phyloP scores from a whole-genome alignment of 2,797 vertebrate species.

The Cryptoblepharus egeriae region DNA sequence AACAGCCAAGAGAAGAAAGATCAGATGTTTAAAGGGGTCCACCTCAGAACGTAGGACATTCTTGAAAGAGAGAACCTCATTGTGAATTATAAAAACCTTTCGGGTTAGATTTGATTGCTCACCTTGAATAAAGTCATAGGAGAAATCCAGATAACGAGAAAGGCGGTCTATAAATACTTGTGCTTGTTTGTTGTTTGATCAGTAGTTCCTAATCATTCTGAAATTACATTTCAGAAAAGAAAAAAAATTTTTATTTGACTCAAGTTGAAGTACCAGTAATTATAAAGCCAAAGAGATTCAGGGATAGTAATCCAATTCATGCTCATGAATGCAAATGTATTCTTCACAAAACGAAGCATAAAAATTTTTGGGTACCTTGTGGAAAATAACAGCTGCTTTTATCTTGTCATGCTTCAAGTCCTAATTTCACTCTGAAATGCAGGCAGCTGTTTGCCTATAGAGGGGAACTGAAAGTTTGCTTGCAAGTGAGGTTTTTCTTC shows the following conservation, averaged over 20 bases:
- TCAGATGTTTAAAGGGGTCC: too few species aligned
- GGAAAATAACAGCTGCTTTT: conserved; percentile 42
- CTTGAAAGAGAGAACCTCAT: too few species aligned
- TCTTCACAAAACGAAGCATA: conserved; percentile 39
- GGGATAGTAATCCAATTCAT: neutral
- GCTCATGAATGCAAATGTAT: conserved; percentile 41
- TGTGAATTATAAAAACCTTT: too few species aligned
- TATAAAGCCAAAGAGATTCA: conserved; percentile 22
- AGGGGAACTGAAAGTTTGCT: conserved; percentile 18
- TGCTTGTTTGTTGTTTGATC: too few species aligned
- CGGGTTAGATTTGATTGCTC: too few species aligned
- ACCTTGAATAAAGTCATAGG: too few species aligned
- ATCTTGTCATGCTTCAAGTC: neutral
- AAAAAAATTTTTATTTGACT: conserved; percentile 3
- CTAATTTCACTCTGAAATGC: conserved; percentile 30
- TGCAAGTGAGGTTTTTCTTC: neutral
- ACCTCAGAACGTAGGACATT: too few species aligned
- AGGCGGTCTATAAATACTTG: too few species aligned
- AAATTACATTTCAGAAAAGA: conserved; percentile 13
- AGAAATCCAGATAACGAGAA: too few species aligned
- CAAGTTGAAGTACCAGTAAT: too few species aligned
- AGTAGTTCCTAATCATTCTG: conserved; percentile 14
- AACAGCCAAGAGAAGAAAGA: too few species aligned
- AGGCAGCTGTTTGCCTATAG: conserved; percentile 24
- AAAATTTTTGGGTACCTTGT: conserved; percentile 25